Evolutionary conservation across 2,113 vertebrate species (phyloP).

Genomic region (Dicrurus megarhynchus): DNA sequence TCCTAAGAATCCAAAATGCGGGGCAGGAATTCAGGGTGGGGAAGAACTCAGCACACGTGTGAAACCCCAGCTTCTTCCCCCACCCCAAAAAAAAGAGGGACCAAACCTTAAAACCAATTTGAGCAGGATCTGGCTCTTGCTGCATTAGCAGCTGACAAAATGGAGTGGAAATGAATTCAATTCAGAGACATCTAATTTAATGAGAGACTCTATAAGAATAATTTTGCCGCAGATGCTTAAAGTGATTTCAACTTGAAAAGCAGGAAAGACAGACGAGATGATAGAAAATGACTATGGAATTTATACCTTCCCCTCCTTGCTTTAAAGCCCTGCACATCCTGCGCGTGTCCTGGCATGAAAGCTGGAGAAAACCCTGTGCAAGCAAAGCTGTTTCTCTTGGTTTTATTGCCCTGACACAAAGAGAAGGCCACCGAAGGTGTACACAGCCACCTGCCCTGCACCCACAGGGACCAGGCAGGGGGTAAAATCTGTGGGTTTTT

Average conservation of each 20-base stretch:
- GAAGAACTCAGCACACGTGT: neutral
- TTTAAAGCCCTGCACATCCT: neutral
- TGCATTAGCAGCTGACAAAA: neutral
- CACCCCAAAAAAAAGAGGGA: neutral
- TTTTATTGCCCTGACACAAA: neutral
- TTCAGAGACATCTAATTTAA: conserved; percentile 24
- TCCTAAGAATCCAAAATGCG: neutral
- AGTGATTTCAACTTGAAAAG: conserved; percentile 47
- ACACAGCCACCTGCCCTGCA: neutral
- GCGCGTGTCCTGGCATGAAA: neutral
- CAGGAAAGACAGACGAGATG: conserved; percentile 21
- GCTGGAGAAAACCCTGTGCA: neutral
- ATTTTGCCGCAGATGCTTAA: conserved; percentile 31
- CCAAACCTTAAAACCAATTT: neutral
- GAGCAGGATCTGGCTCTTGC: neutral
- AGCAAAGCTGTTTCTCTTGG: neutral
- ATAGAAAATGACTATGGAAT: conserved; percentile 29
- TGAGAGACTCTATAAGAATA: conserved; percentile 47
- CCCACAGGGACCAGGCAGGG: too few relatives aligned
- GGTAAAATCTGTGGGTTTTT: neutral
- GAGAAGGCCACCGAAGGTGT: neutral
- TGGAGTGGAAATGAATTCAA: conserved; percentile 35
- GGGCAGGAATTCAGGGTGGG: neutral
- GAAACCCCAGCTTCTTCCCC: neutral
- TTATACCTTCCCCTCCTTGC: neutral